Evolutionary conservation across 2,888 invertebrate species (phyloP).

Genomic region (Sinodicranocentrus sp.): DNA sequence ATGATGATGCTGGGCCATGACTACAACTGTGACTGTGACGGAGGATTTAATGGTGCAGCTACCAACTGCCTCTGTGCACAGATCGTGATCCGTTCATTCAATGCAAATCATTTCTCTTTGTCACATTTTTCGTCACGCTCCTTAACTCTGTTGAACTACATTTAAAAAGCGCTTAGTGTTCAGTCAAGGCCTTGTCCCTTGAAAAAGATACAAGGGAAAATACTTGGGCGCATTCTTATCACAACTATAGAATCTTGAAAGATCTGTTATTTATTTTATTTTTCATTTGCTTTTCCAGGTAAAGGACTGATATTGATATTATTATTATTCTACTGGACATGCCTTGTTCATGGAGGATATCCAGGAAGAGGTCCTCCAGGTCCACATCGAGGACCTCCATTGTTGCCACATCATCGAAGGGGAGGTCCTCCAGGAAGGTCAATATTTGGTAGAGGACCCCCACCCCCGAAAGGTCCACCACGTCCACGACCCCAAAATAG

Average conservation of each 20-base stretch:
- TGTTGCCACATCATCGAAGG: conserved; percentile 51
- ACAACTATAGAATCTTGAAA: no score
- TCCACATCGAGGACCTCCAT: conserved; percentile 53
- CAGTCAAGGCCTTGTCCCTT: background rate
- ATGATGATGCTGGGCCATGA: background rate
- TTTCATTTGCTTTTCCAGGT: conserved; percentile 32
- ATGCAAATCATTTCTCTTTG: conserved; percentile 44
- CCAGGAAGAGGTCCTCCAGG: conserved; percentile 48
- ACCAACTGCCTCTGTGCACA: conserved; percentile 1
- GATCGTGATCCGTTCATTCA: conserved; percentile 36
- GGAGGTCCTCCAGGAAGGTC: conserved; percentile 32
- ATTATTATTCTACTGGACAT: conserved; percentile 48
- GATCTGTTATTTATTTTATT: no score
- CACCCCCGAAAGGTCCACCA: conserved; percentile 15
- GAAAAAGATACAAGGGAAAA: background rate
- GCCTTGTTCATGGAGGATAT: conserved; percentile 44
- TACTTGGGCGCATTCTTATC: background rate
- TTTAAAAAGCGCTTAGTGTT: background rate
- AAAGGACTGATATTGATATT: conserved; percentile 67
- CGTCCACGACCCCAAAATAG: conserved; percentile 23
- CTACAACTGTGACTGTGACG: conserved; percentile 18
- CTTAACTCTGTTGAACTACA: conserved; percentile 49
- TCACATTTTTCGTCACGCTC: conserved; percentile 44
- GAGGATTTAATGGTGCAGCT: background rate
- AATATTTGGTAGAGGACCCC: conserved; percentile 30